These are phyloP conservation scores for Morus bassanus DNA, from an alignment of 2,797 vertebrate species.

Conservation along the genomic window DNA sequence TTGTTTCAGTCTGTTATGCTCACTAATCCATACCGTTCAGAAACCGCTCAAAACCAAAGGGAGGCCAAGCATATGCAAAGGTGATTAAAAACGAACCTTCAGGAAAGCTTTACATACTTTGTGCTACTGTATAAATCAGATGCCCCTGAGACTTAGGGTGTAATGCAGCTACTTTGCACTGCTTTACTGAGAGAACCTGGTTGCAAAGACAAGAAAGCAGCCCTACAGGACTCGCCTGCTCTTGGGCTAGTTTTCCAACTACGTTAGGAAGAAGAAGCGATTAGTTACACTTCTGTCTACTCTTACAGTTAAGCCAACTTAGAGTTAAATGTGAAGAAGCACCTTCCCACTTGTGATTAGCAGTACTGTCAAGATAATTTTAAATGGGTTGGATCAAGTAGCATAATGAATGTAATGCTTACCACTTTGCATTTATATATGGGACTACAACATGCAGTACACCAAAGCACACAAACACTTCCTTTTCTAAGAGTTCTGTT, in stretches of 20 bases:
- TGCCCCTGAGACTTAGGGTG: accelerated
- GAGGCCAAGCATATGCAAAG: background rate
- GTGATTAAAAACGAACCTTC: background rate
- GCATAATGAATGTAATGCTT: background rate
- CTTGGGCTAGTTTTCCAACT: background rate
- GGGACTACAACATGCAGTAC: background rate
- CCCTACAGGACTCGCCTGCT: background rate
- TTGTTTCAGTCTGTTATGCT: background rate
- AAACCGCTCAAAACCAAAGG: background rate
- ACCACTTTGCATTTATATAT: background rate
- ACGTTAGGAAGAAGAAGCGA: background rate
- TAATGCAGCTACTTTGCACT: background rate
- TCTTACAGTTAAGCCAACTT: background rate
- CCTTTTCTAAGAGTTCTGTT: background rate
- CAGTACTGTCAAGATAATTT: background rate
- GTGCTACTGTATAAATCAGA: background rate
- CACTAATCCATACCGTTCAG: background rate
- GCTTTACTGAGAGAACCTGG: background rate
- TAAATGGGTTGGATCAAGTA: background rate
- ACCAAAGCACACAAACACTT: background rate
- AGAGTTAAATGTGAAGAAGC: background rate
- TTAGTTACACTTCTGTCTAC: background rate
- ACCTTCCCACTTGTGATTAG: background rate
- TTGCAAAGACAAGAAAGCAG: background rate
- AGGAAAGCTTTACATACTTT: background rate